Base-by-base conservation (phyloP, 2,113 vertebrate genomes). In the Tretioscincus oriximinensis region DNA sequence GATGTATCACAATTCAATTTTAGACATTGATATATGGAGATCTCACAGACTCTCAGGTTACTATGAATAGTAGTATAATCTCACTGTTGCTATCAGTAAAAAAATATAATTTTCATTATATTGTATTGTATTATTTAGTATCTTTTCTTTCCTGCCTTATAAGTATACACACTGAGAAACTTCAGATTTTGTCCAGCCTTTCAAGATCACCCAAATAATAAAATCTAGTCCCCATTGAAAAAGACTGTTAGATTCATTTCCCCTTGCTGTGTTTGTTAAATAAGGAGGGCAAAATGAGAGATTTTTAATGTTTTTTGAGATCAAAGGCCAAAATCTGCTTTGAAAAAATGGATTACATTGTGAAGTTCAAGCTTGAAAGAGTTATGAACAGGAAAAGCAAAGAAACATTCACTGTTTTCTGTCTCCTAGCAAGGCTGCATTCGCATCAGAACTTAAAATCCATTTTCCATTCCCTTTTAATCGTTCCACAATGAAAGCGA, bases 161-260 rank as follows among this genome's bases (percentile, higher is more conserved):
- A 76, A 74, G 63, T 84, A 70, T 29, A 1, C 76, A 47, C 28
- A 85, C 82, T 85, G 49, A 75, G 58, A 85, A 47, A 65, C 80
- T 68, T 85, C 31, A 76, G 47, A 82, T 85, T 87, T 87, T 77
- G 71, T 77, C 75, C 41, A 84, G 35, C 10, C 24, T 92, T 88
- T 88, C 14, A 0, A 65, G 77, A 77, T 85, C 16, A 85, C 24
- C 45, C 9, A 76, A 66, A 81, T 49, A 84, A 86, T 63, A 65
- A 87, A 81, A 76, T 89, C 24, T 49, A 76, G 51, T 79, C n/a
- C 80, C 66, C 60, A 29, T 8, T 73, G 54, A 77, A 54, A 75
- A 84, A 85, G 54, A 64, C 69, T 64, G 86, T 82, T 63, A 84
- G 73, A 83, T 77, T 82, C 31, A 78, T 86, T 81, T 84, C 28